Base-by-base conservation (phyloP, 2,888 invertebrate species). In the Meandrusa payeni region DNA sequence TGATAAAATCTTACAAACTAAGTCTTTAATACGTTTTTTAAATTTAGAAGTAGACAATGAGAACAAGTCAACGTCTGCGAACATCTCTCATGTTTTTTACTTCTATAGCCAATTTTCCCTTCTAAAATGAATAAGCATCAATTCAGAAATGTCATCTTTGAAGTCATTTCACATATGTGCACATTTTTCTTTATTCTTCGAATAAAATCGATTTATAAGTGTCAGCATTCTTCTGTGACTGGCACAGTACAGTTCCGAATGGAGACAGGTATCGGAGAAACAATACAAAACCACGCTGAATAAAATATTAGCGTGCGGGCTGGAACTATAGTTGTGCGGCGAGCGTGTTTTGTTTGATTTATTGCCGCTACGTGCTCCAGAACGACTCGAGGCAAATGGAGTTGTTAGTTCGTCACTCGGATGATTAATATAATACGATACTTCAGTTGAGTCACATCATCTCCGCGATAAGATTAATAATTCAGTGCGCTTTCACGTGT, bases 351-450 rank as follows among this genome's bases (percentile, higher is more conserved):
- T 38, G 41, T 51, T 50, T 75, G 74, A 78, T 78, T 77, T 74
- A 78, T 72, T 63, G 57, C 47, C 51, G 46, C 52, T 50, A 51
- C 59, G 56, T 61, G 68, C 61, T 61, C 57, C 55, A 51, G 52
- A 55, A 52, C 54, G 62, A 57, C 61, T 59, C 48, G 51, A 56
- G 57, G 55, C 57, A 54, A 61, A 71, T 70, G 61, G 58, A 70
- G 59, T 69, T 69, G 69, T 72, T 69, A 62, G 65, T 70, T 64
- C 70, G 72, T 72, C 66, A 69, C 64, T 61, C 57, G 51, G 50
- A 61, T 72, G 72, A 79, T 74, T 69, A 67, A 77, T 78, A 65
- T 50, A 57, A 39, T 38, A 27, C 27, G 6, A 27, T 40, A 45
- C 24, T 46, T 44, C 46, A 46, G 37, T 51, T 37, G 53, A 54